Base-by-base conservation (phyloP, 2,797 vertebrate species). In the Malacoraja senta region DNA sequence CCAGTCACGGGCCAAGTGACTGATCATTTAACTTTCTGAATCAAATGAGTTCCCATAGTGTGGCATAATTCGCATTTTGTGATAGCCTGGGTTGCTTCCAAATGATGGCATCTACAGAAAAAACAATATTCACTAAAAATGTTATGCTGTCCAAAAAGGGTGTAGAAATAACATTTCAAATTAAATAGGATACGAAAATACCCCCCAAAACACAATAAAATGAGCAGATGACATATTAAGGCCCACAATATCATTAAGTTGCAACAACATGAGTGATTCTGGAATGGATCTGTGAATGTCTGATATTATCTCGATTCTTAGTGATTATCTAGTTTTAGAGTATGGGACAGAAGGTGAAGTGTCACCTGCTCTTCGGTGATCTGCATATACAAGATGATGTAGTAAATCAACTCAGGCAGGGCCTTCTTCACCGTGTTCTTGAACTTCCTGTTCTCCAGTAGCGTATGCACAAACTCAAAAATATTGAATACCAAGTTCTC, bases 401-500 rank as follows among this genome's bases (percentile, higher is more conserved):
- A 99, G 95, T 99, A 99, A 94, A 99, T 98, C 94, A 99, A 97
- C 93, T 99, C 99, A 1, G 99, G 99, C 94, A 99, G 96, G 26
- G 99, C 98, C 94, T 99, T 99, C 96, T 97, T 98, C 95, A 99
- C 98, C 0, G 99, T 99, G 96, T 97, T 98, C 96, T 99, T 99
- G 94, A 99, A 99, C 96, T 98, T 99, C 96, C 96, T 98, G 95
- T 99, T 99, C 95, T 99, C 99, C 95, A 99, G 94, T 93, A 99
- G 96, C 0, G 99, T 98, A 95, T 99, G 99, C 93, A 99, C 99
- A 95, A 99, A 99, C 94, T 99, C 99, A 95, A 99, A 99, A 95
- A 99, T 99, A 96, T 98, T 99, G 95, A 99, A 99, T 93, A 99
- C 98, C 8, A 99, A 96, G 94, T 99, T 99, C 95, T 99, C 99